phyloP scores from a whole-genome alignment of 2,113 vertebrate genomes.

The Bucco capensis region DNA sequence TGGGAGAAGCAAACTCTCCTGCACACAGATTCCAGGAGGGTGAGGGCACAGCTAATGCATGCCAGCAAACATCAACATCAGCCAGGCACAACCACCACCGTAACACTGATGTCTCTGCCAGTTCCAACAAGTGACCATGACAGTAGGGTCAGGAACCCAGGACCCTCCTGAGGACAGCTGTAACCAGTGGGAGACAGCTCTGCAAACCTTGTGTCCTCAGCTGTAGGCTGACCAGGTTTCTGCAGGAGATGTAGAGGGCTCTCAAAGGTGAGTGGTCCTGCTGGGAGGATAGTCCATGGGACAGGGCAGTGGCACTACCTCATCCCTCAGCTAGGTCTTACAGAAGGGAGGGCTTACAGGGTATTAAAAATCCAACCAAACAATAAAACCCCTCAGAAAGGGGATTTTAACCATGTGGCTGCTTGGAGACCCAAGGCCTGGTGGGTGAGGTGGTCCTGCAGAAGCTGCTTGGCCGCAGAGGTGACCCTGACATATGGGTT shows the following conservation, averaged over 20 bases:
- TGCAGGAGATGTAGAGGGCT: neutral
- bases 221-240: neutral
- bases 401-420: neutral
- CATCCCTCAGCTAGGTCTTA: neutral
- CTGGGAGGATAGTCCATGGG: neutral
- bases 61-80: neutral
- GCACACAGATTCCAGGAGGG: neutral
- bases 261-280: neutral
- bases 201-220: neutral
- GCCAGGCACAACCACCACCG: rapidly evolving
- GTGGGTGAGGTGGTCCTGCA: neutral
- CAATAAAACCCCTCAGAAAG: neutral
- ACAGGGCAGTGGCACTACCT: neutral
- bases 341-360: neutral
- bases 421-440: neutral
- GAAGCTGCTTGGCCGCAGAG: neutral
- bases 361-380: neutral
- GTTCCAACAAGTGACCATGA: neutral
- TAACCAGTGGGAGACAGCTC: neutral
- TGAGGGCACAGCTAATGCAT: neutral
- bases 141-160: neutral
- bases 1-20: neutral
- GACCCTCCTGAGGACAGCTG: neutral
- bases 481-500: neutral
- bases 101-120: neutral